Evolutionary conservation across 2,888 invertebrate species (phyloP).

Genomic region (Ceramica pisi): DNA sequence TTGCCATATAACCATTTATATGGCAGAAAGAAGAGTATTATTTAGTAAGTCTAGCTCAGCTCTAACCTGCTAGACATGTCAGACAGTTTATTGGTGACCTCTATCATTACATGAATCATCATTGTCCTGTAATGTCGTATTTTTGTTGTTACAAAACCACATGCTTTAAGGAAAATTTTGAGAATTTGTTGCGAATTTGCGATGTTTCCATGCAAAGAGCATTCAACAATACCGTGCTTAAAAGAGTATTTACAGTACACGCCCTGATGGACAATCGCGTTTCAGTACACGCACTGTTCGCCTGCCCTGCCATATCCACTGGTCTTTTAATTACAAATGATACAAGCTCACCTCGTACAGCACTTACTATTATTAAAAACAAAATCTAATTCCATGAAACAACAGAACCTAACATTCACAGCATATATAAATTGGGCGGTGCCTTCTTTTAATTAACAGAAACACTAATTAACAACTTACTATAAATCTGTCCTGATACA

Average conservation of each 20-base stretch:
- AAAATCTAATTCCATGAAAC: conserved; percentile 82
- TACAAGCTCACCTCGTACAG: conserved; percentile 65
- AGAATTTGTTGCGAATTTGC: neutral
- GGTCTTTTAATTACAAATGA: conserved; percentile 76
- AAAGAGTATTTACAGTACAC: conserved; percentile 73
- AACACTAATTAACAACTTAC: conserved; percentile 61
- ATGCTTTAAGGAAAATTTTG: neutral
- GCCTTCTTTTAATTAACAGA: conserved; percentile 75
- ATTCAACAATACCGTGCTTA: conserved; percentile 7
- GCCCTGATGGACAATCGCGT: conserved; percentile 66
- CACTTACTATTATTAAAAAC: conserved; percentile 83
- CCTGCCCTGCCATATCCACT: conserved; percentile 65
- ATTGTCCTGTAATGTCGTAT: conserved; percentile 30
- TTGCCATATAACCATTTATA: conserved; percentile 4
- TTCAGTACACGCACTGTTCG: conserved; percentile 70
- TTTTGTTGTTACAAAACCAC: conserved; percentile 20
- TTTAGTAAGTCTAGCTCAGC: conserved; percentile 22
- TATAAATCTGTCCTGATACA: conserved; percentile 53
- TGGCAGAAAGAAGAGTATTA: conserved; percentile 6
- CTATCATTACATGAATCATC: conserved; percentile 54
- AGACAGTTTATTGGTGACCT: conserved; percentile 60
- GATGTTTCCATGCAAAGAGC: conserved; percentile 4
- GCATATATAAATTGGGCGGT: conserved; percentile 65
- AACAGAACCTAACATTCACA: conserved; percentile 68
- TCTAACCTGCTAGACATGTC: conserved; percentile 40